These are phyloP conservation scores for Danionella cerebrum DNA, from an alignment of 2,113 vertebrate genomes.

Conservation along the genomic window DNA sequence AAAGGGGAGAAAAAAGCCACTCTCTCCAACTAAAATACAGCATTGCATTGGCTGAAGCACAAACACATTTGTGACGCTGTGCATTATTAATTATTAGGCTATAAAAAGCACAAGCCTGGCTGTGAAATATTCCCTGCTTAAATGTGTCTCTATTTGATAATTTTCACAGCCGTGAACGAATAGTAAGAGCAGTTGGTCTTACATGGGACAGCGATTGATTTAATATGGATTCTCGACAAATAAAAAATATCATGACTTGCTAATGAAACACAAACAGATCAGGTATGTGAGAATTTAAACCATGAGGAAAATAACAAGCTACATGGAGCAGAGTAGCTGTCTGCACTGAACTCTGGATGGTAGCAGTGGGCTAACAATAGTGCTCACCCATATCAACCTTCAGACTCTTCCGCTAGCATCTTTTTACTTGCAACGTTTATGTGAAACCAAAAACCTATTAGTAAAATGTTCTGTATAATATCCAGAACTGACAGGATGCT, in stretches of 20 bases:
- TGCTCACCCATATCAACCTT: background rate
- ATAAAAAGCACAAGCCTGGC: constrained; percentile 46
- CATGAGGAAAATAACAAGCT: background rate
- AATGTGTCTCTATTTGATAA: constrained; percentile 13
- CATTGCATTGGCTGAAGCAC: constrained; percentile 32
- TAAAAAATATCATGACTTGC: too few species aligned
- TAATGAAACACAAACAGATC: background rate
- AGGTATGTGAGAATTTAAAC: background rate
- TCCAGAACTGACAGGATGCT: background rate
- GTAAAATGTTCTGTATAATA: background rate
- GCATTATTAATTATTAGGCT: constrained; percentile 42
- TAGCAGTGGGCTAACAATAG: background rate
- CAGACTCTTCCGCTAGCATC: background rate
- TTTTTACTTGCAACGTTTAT: background rate
- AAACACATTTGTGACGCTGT: constrained; percentile 22
- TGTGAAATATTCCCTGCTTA: constrained; percentile 24
- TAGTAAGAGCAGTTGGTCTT: constrained; percentile 40
- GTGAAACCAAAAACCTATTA: background rate
- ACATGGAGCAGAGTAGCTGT: background rate
- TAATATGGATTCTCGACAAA: too few species aligned
- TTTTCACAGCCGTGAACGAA: constrained; percentile 21
- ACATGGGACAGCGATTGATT: constrained; percentile 1
- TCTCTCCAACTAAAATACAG: constrained; percentile 29
- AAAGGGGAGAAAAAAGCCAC: constrained; percentile 19
- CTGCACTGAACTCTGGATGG: background rate